Base-by-base conservation (phyloP, 2,888 invertebrate genomes). In the Artemia sinica region DNA sequence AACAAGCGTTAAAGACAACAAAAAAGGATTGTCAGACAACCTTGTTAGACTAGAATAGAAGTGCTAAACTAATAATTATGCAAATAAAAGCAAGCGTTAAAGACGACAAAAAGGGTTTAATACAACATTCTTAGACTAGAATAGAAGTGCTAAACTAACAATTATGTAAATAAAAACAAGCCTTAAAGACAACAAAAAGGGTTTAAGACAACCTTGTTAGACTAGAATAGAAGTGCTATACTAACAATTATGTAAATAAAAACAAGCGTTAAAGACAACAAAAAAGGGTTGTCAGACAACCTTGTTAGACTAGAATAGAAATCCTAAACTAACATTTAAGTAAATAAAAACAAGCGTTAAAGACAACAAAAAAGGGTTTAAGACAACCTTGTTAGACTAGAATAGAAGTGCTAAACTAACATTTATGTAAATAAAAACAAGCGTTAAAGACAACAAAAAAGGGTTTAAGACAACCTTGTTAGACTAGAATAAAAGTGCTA, bases 121-220 rank as follows among this genome's bases (percentile, higher is more conserved):
- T 1, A 6, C 41, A 41, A 41, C 41, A 0, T 41, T 41, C 1
- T 41, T 41, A 51, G 49, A 66, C 28, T 58, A 52, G 50, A 67
- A 67, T 70, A 68, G 14, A 18, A 71, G 72, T 75, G 72, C 67
- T 75, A 74, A 74, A 73, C n/a, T n/a, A n/a, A n/a, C n/a, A n/a
- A n/a, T 41, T 18, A 50, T 18, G 28, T 48, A 67, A 28, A 65
- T 51, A 50, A 66, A 49, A 67, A 68, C 49, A 52, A 49, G 13
- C 12, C 8, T 41, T 63, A 66, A 14, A 65, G 50, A 41, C n/a
- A 69, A 71, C 67, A 41, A 41, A 41, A 41, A 41, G 41, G 41
- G 3, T 41, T 41, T 0, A 1, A 18, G 41, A 6, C 41, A 41
- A 41, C 41, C 6, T 41, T 41, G 41, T 41, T 41, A 51, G 49